A percentile compares a stretch with the other conserved stretches of the same genome.
Conservation (phyloP, 2,888 invertebrate species). For the Lordiphosa fenestrarum region DNA sequence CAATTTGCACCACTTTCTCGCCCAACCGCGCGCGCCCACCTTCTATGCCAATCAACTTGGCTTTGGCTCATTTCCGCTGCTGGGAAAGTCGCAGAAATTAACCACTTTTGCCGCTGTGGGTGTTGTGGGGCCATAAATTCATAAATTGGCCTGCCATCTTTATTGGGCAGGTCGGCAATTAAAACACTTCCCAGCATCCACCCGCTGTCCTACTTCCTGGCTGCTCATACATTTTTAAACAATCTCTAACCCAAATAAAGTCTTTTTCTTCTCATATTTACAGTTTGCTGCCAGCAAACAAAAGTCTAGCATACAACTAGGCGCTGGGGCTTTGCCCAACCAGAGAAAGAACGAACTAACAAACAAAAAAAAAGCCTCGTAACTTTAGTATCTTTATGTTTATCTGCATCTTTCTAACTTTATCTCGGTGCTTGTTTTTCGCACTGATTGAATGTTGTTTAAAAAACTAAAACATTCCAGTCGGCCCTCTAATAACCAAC, state of each 20-base stretch:
- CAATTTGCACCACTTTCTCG: constrained; percentile 61
- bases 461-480: constrained; percentile 17
- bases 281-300: constrained; percentile 38
- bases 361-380: constrained; percentile 6
- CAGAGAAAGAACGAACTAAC: no score
- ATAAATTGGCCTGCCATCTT: constrained; percentile 8
- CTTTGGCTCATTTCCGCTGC: constrained; percentile 19
- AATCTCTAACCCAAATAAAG: constrained; percentile 72
- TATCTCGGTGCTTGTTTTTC: constrained; percentile 24
- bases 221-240: constrained; percentile 66
- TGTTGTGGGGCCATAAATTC: constrained; percentile 9
- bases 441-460: constrained; percentile 38
- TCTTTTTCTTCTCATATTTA: constrained; percentile 45
- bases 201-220: constrained; percentile 14
- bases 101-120: constrained; percentile 9
- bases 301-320: constrained; percentile 23
- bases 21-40: constrained; percentile 34
- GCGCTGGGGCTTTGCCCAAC: constrained; percentile 21
- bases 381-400: constrained; percentile 9
- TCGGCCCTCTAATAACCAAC: constrained; percentile 22
- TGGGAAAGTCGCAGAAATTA: constrained; percentile 27
- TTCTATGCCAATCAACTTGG: no score
- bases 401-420: constrained; percentile 17
- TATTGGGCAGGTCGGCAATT: constrained; percentile 15
- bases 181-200: not conserved